A percentile compares a stretch with the other conserved stretches of the same genome.
Conservation (phyloP, 2,888 invertebrate genomes). For the Caenorhabditis panamensis region DNA sequence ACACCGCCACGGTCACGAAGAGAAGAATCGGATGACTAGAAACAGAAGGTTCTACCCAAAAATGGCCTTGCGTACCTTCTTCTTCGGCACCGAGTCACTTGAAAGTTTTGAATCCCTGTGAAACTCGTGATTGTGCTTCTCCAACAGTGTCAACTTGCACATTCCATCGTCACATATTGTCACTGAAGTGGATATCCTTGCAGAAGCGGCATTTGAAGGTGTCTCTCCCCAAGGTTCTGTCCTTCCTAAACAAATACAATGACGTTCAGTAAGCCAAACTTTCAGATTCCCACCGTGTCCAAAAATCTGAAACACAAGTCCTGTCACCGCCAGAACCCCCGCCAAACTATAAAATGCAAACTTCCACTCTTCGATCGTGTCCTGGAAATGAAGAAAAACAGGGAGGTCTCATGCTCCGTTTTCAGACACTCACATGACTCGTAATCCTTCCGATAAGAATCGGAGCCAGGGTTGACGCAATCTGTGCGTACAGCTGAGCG, state of each 20-base stretch:
- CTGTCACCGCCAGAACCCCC: conserved; percentile 72
- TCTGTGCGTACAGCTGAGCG: conserved; percentile 74
- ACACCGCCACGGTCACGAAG: background rate
- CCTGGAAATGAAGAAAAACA: conserved; percentile 33
- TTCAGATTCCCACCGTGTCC: conserved; percentile 77
- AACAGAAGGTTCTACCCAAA: background rate
- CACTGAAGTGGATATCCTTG: conserved; percentile 41
- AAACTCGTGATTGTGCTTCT: conserved; percentile 56
- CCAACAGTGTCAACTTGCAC: conserved; percentile 54
- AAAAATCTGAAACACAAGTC: conserved; percentile 74
- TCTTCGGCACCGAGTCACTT: conserved; percentile 33
- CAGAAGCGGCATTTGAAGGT: conserved; percentile 51
- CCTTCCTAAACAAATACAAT: too few relatives aligned
- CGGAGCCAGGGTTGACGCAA: conserved; percentile 73
- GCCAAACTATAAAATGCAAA: conserved; percentile 74
- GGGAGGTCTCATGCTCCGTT: conserved; percentile 8
- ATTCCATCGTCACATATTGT: conserved; percentile 43
- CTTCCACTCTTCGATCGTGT: conserved; percentile 70
- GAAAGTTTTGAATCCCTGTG: conserved; percentile 39
- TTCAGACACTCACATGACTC: conserved; percentile 61
- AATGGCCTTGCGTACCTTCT: conserved; percentile 25
- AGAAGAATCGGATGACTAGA: background rate
- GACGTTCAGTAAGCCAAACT: too few relatives aligned
- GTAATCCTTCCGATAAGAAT: conserved; percentile 75
- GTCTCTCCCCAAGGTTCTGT: conserved; percentile 63